A percentile compares a stretch with the other conserved stretches of the same genome.
These are phyloP conservation scores for Brienomyrus longianalis DNA, from an alignment of 2,113 vertebrate genomes.

Conservation along the genomic window DNA sequence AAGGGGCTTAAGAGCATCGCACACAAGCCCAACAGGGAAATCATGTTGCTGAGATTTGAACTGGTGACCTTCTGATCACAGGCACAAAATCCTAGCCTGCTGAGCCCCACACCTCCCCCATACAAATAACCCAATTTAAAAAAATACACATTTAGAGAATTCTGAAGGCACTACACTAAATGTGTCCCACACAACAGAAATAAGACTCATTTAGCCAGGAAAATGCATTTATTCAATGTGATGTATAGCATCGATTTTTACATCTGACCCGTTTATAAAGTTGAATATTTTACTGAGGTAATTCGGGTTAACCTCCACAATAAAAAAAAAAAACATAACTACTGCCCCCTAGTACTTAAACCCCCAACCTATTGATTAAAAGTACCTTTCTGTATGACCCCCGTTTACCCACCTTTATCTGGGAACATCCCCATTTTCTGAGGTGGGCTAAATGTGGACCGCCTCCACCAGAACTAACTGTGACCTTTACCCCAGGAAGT, in stretches of 20 bases:
- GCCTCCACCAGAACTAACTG: background rate
- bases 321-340: background rate
- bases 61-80: background rate
- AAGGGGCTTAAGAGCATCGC: background rate
- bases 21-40: background rate
- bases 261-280: background rate
- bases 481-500: background rate
- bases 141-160: background rate
- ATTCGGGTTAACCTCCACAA: background rate
- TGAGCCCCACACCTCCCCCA: background rate
- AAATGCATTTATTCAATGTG: background rate
- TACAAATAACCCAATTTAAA: background rate
- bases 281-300: background rate
- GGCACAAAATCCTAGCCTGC: background rate
- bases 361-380: background rate
- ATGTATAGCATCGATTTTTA: background rate
- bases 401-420: background rate
- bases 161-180: background rate
- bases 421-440: background rate
- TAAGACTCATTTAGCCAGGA: background rate
- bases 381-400: background rate
- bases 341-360: background rate
- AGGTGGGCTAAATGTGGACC: background rate
- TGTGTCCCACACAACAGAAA: background rate
- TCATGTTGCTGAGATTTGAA: background rate